Evolutionary conservation across 2,113 vertebrate genomes (phyloP), one percentile per base, ranked within the genome.

Genomic region (Isichthys henryi): DNA sequence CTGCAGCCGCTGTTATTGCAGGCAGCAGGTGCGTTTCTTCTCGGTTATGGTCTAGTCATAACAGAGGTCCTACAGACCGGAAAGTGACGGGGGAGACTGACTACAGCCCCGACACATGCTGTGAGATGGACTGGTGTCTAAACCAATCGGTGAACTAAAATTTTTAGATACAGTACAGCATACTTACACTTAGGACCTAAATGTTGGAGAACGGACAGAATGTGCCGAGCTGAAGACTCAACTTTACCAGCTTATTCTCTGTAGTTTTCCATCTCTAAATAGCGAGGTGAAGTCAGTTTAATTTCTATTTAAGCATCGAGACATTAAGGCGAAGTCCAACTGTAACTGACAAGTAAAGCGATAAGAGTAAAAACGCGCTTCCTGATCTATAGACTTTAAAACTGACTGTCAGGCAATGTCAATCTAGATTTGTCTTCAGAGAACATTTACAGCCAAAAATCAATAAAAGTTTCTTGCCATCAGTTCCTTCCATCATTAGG

Each of bases 21-120:
- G 77, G 52, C 35, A 89, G 77, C 50, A 77, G 52, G 50, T 83
- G 35, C 70, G 77, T 89, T 80, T 56, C 74, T 89, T 58, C 31
- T 84, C 31, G 80, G 50, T 39, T 27, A 45, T 13, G 83, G 74
- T 84, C 45, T 31, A 66, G 82, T 49, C 56, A 86, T 66, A 89
- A 86, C 89, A 89, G n/a, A 66, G 53, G 17, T 56, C 45, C 39
- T 46, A n/a, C 89, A 89, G 56, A 70, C 11, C 82, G 35, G 43
- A 86, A 49, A 86, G 46, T 70, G 21, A 31, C 8, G 23, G n/a
- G 23, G 21, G 77, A 89, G 43, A 56, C 1, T 23, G 39, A 39
- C 13, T 45, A 39, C 77, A 11, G n/a, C 17, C 39, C 52, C 31
- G 19, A 3, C 66, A 31, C 35, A 21, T 50, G 77, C 88, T 17